Percentiles rank a stretch among this genome's conserved stretches.
phyloP scores from a whole-genome alignment of 2,113 vertebrate genomes.

The Miniopterus natalensis region DNA sequence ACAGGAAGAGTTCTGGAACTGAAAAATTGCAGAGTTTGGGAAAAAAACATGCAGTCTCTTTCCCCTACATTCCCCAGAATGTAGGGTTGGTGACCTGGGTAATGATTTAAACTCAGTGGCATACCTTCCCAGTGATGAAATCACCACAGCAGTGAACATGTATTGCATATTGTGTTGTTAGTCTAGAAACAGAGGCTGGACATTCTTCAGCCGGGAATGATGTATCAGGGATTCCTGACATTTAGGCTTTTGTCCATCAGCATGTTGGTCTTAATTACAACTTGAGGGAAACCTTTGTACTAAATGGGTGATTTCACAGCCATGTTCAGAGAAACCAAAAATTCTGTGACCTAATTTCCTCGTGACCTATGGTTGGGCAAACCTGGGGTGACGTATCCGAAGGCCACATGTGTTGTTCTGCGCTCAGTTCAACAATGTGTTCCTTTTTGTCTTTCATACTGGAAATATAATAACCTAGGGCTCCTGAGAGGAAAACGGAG shows the following conservation, averaged over 20 bases:
- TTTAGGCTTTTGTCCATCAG: background rate
- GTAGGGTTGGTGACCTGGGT: background rate
- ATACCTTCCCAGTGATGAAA: background rate
- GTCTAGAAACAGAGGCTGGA: background rate
- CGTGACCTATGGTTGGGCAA: background rate
- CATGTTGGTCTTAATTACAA: background rate
- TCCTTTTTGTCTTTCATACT: background rate
- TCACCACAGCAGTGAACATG: background rate
- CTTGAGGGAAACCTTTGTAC: background rate
- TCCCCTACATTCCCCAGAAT: background rate
- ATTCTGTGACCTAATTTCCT: background rate
- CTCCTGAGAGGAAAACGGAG: background rate
- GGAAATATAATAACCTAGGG: background rate
- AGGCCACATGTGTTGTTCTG: background rate
- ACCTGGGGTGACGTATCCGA: background rate
- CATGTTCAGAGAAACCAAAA: background rate
- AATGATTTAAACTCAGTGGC: background rate
- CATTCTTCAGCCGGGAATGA: background rate
- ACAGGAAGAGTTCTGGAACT: background rate
- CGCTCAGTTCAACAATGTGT: background rate
- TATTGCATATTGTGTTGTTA: background rate
- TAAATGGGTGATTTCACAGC: background rate
- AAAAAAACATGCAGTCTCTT: background rate
- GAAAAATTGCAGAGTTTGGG: background rate
- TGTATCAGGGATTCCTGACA: background rate